phyloP scores from a whole-genome alignment of 2,888 invertebrate species.

The Agrilus cyanescens region DNA sequence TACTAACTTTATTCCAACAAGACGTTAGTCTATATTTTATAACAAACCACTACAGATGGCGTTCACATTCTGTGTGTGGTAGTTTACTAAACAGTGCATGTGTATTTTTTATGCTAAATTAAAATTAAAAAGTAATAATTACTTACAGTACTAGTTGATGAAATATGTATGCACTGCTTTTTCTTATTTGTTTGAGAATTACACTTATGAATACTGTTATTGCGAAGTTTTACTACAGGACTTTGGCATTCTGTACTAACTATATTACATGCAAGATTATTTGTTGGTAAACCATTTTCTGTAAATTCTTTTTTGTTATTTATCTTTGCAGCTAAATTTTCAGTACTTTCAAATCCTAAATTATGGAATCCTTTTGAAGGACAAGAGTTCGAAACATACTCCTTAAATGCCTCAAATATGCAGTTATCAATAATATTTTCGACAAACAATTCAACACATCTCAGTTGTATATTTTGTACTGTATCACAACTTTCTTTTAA shows the following conservation, averaged over 20 bases:
- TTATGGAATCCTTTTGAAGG: conserved; percentile 18
- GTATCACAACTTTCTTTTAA: conserved; percentile 6
- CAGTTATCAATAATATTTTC: conserved; percentile 31
- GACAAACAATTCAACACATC: conserved; percentile 29
- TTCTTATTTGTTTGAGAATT: not conserved
- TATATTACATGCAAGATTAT: no score
- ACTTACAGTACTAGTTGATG: not conserved
- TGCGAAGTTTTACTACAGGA: no score
- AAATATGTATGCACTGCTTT: not conserved
- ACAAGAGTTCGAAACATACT: conserved; percentile 18
- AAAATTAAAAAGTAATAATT: no score
- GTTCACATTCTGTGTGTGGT: no score
- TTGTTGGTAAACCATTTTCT: no score
- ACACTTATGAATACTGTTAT: no score
- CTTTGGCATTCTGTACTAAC: no score
- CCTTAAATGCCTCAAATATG: conserved; percentile 31
- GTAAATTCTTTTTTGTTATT: conserved; percentile 2
- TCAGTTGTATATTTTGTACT: conserved; percentile 13
- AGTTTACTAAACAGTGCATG: no score
- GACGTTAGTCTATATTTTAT: no score
- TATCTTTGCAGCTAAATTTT: conserved; percentile 12
- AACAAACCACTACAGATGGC: no score
- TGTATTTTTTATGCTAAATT: no score
- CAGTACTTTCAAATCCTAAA: conserved; percentile 24
- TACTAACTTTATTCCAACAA: no score